Base-by-base conservation (phyloP, 2,797 vertebrate species). In the Rhabdophis nuchalis region DNA sequence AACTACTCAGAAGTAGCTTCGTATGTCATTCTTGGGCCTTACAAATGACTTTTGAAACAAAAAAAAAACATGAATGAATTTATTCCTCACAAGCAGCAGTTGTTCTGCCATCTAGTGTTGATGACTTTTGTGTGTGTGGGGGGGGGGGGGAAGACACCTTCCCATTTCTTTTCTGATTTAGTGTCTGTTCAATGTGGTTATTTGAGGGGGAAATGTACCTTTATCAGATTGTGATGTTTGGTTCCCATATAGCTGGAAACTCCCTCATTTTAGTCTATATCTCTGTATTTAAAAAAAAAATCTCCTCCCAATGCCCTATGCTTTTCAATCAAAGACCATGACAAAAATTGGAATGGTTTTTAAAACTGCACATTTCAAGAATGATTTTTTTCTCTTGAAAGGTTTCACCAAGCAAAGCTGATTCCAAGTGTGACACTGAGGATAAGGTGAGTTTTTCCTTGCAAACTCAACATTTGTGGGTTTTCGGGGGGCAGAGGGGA, bases 391-490 rank as follows among this genome's bases (percentile, higher is more conserved):
- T 53, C 20, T 93, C 92, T 95, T 95, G 96, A 89, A 97, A 99
- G 99, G 98, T 98, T 89, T 98, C 98, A 54, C 97, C 98, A 92
- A 97, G 98, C 96, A 99, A 99, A 98, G 95, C 98, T 77, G 97
- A 98, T 92, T 94, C 97, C 94, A 98, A 98, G 90, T 98, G 97
- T 96, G 98, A 98, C 64, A 91, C 98, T 72, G 98, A 98, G 97
- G 98, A 98, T 61, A 98, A 98, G 98, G 99, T 99, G 98, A 96
- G 96, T 91, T 95, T 56, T 23, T 90, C 57, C 82, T 89, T 8
- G 41, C 16, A 64, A 68, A n/a, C 25, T 61, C 5, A 32, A 18
- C 0, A 32, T 14, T 29, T 32, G 23, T 13, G 20, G 2, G n/a
- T 52, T n/a, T 52, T 85, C 20, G 41, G 52, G 12, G 58, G 25